Conservation (phyloP, 2,113 vertebrate genomes). For the Silurus glanis region DNA sequence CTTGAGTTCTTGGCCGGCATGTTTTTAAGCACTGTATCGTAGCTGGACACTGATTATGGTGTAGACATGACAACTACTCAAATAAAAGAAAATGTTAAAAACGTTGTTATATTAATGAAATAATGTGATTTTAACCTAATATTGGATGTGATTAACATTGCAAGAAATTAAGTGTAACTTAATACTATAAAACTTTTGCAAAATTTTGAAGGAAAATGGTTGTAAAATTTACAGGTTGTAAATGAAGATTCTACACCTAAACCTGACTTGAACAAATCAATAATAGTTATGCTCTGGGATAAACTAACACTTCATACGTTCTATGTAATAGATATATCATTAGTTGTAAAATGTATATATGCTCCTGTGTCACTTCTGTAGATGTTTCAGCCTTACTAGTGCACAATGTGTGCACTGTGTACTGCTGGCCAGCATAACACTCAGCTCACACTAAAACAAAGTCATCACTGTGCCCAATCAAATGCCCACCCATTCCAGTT, state of each 20-base stretch:
- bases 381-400: slow-evolving; percentile 28
- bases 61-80: no score
- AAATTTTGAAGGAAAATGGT: background rate
- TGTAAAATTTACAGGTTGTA: background rate
- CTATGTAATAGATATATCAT: background rate
- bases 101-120: background rate
- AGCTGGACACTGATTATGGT: no score
- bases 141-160: no score
- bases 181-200: background rate
- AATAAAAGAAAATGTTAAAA: background rate
- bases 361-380: slow-evolving; percentile 33
- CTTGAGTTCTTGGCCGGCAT: no score
- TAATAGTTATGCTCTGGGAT: no score
- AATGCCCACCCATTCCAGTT: slow-evolving; percentile 26
- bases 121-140: background rate
- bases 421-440: slow-evolving; percentile 46
- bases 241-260: background rate
- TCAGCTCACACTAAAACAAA: slow-evolving; percentile 62
- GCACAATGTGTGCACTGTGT: slow-evolving; percentile 67
- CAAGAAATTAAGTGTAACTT: background rate
- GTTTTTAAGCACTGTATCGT: no score
- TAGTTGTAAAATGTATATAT: slow-evolving; percentile 14
- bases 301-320: background rate
- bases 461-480: slow-evolving; percentile 63
- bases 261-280: background rate